A percentile compares a stretch with the other conserved stretches of the same genome.
These are phyloP conservation scores for Silvanus unidentatus DNA, from an alignment of 2,888 invertebrate genomes.

Conservation along the genomic window DNA sequence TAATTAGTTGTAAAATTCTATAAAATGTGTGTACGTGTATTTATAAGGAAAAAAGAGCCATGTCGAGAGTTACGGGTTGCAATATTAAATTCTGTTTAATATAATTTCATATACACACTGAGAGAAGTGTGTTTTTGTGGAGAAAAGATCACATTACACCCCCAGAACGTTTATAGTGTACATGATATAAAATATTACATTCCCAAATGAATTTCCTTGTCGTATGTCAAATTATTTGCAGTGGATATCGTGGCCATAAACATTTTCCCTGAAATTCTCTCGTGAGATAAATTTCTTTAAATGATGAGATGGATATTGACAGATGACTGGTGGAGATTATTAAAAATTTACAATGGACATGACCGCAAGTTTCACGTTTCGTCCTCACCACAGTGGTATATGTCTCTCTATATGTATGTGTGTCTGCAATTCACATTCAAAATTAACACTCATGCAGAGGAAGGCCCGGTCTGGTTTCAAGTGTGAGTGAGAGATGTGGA, in stretches of 20 bases:
- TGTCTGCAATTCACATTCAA: conserved; percentile 20
- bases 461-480: conserved; percentile 8
- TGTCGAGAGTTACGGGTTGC: too few relatives aligned
- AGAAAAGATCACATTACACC: too few relatives aligned
- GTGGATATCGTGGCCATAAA: conserved; percentile 11
- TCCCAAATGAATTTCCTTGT: conserved; percentile 9
- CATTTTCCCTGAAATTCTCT: conserved; percentile 9
- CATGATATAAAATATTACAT: background rate
- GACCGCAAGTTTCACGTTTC: conserved; percentile 17
- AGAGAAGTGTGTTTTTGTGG: too few relatives aligned
- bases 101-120: too few relatives aligned
- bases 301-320: conserved; percentile 25
- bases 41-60: too few relatives aligned
- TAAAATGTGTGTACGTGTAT: too few relatives aligned
- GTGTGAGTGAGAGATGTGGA: conserved; percentile 5
- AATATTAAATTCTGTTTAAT: too few relatives aligned
- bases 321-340: conserved; percentile 19
- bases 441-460: conserved; percentile 24
- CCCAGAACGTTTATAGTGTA: too few relatives aligned
- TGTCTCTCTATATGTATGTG: too few relatives aligned
- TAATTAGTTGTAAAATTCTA: too few relatives aligned
- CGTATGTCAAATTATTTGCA: conserved; percentile 13
- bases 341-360: conserved; percentile 25
- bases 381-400: conserved; percentile 13
- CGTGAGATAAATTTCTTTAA: conserved; percentile 20